phyloP scores from a whole-genome alignment of 2,888 invertebrate genomes.

The Sarcophaga caerulescens region DNA sequence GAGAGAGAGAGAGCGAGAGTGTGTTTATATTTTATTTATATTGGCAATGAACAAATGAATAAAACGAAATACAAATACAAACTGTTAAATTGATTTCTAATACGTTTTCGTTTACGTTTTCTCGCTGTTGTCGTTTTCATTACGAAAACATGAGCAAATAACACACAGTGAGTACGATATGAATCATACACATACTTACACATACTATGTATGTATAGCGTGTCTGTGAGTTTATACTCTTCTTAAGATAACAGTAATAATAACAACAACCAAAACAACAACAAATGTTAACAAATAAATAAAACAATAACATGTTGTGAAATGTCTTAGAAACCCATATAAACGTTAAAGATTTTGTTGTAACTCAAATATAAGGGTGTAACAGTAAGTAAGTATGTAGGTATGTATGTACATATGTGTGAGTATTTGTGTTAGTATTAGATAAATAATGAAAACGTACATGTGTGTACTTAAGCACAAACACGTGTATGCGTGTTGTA shows the following conservation, averaged over 20 bases:
- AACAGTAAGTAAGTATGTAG: neutral
- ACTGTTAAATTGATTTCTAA: constrained; percentile 65
- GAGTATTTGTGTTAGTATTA: neutral
- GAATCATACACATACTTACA: neutral
- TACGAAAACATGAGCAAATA: constrained; percentile 61
- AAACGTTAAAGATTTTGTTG: constrained; percentile 8
- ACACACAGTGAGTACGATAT: constrained; percentile 18
- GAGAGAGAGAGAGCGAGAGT: no score
- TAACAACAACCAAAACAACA: constrained; percentile 23
- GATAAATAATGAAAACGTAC: neutral
- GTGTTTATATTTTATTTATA: constrained; percentile 15
- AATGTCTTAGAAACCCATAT: constrained; percentile 21
- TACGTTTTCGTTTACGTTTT: constrained; percentile 48
- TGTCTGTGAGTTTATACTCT: neutral
- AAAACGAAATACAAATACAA: constrained; percentile 53
- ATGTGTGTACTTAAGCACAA: neutral
- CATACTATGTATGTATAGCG: neutral
- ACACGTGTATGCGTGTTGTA: neutral
- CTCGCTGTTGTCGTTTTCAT: constrained; percentile 53
- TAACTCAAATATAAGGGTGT: constrained; percentile 1
- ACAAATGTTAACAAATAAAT: constrained; percentile 13
- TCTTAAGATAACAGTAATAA: neutral
- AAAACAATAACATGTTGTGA: constrained; percentile 15
- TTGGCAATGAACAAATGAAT: constrained; percentile 52
- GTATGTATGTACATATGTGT: neutral